Evolutionary conservation across 2,888 invertebrate species (phyloP), one percentile per base, ranked within the genome.

Genomic region (Sminthurides aquaticus): DNA sequence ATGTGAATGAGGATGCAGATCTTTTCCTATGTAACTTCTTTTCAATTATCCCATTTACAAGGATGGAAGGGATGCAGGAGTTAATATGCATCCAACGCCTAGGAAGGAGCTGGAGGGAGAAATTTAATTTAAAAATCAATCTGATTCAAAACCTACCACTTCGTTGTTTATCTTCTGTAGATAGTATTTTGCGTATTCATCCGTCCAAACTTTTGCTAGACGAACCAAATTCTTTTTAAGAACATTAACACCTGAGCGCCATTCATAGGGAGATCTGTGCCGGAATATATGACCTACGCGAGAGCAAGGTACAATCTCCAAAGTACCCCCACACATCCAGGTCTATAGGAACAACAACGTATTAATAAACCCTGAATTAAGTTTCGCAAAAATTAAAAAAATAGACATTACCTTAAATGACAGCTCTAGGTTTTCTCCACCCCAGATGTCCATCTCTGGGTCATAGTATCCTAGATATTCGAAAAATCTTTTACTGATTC

Each of bases 401-500:
- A n/a, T n/a, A n/a, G n/a, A n/a, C n/a, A n/a, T n/a, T 76, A 84
- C 84, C 79, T 98, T 97, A 80, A 99, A 99, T 0, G 97, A 97
- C 22, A 99, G 81, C 80, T 98, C 98, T 70, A 98, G 82, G 81
- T 99, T 98, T 81, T 99, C 96, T 54, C 97, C 96, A 68, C 99
- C 99, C 99, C 99, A 99, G 76, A 99, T 99, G 79, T 99, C 99
- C 80, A 99, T 99, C n/a, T 97, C 99, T 59, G 93, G 91, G 80
- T 99, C 99, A 79, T 99, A 99, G 29, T 94, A 93, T 62, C 99
- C 99, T 43, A 99, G 83, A 71, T 85, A 85, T 79, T 96, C 92
- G 79, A 99, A 99, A 81, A 95, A 99, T 68, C 82, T 81, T 77
- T 88, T 87, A 79, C 95, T 92, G 72, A 99, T 99, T 66, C 96